A percentile compares a stretch with the other conserved stretches of the same genome.
Conservation (phyloP, 2,113 vertebrate genomes). For the Panthera uncia region DNA sequence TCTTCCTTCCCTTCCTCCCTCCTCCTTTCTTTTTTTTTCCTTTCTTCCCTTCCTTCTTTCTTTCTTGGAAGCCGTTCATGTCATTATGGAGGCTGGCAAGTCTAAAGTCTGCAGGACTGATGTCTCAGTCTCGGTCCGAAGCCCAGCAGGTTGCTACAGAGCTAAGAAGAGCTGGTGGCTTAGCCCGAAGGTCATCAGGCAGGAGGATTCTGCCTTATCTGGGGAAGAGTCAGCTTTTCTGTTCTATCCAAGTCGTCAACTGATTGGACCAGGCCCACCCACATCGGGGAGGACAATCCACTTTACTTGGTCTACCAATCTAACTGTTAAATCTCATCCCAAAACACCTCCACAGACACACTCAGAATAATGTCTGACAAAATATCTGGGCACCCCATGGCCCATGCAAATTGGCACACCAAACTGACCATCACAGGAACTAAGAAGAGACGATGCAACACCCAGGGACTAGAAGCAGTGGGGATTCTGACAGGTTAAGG, state of each 20-base stretch:
- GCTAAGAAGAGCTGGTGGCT: neutral
- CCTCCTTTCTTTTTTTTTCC: no score
- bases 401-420: neutral
- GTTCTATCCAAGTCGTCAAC: neutral
- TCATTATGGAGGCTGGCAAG: neutral
- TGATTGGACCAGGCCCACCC: neutral
- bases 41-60: neutral
- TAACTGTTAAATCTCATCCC: neutral
- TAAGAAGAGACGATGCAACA: neutral
- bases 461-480: neutral
- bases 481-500: neutral
- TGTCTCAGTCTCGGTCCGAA: neutral
- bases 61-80: neutral
- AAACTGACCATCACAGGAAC: neutral
- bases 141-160: neutral
- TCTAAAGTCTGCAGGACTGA: neutral
- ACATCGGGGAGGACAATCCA: neutral
- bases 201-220: neutral
- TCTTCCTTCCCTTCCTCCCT: rapidly evolving
- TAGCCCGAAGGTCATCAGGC: neutral
- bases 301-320: neutral
- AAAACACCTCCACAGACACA: neutral
- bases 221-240: neutral
- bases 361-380: neutral
- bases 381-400: neutral